Base-by-base conservation (phyloP, 1,140 invertebrate species). In the Campodea augens region DNA sequence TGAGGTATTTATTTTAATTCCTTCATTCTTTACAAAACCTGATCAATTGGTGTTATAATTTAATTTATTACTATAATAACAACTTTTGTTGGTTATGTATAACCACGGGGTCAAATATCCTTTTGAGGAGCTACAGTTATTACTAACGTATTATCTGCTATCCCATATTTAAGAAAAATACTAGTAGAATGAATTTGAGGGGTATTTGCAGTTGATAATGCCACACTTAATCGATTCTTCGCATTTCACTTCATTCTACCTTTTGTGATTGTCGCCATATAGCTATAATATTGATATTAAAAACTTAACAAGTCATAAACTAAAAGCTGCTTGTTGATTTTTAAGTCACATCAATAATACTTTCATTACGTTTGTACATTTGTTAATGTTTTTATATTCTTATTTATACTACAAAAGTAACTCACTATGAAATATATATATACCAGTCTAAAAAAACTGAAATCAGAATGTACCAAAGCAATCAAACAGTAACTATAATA, bases 61-160 rank as follows among this genome's bases (percentile, higher is more conserved):
- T 57, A 75, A 54, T 66, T 76, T 53, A 25, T 72, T 57, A 54
- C 67, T 45, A 78, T 78, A 71, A 65, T 46, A 57, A 72, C 73
- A 44, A 72, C 72, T 21, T 78, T 78, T 62, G 57, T 77, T 66
- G 73, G 75, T 1, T 78, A 78, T 67, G 73, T 78, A 2, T 55
- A 77, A 53, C 73, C 72, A 3, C 77, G 74, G 65, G 74, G 73
- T 19, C 74, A 79, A 71, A 79, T 79, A 69, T 76, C 71, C 18
- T 77, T 74, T 60, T 78, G 74, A 68, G 73, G 71, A 36, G 74
- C 74, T 5, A 77, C 74, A 41, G 75, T 78, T 15, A 79, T 79
- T 73, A 78, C 73, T 44, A 77, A 76, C 59, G 51, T 79, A 53
- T 47, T 78, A 47, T 76, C 75, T 13, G 72, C 73, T 5, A 70